Evolutionary conservation across 2,797 vertebrate genomes (phyloP), one percentile per base, ranked within the genome.

Genomic region (Periophthalmus magnuspinnatus): DNA sequence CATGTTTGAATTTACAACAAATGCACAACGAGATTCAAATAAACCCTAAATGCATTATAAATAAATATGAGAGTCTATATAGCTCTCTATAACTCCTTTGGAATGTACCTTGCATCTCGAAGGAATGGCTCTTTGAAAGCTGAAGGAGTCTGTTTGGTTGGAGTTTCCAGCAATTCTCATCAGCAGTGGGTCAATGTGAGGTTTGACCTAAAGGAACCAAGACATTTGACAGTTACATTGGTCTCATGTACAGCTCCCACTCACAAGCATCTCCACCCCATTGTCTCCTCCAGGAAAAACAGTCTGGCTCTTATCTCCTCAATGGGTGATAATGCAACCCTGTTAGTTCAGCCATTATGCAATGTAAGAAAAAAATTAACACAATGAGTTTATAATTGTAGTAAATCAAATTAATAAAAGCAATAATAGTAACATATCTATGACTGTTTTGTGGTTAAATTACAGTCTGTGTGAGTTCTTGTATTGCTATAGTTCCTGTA

Each of bases 261-360:
- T 63, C 74, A 41, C 67, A 70, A 60, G 71, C 61, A 70, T 71
- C 63, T 68, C 68, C 67, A 69, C 54, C 69, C 79, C 84, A 87
- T 92, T 92, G 89, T 90, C 81, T 92, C 81, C 81, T 91, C 91
- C 90, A 91, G 89, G 81, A 90, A 92, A 93, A 93, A 92, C 88
- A 92, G 74, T 62, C 77, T 21, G 59, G 56, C 48, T 22, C 66
- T 85, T 83, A 85, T 91, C 86, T 88, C 80, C 78, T 74, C 71
- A 68, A 84, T 76, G 84, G 77, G 84, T 87, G 89, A 92, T 92
- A 90, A 84, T 86, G 78, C 72, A 77, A 68, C 68, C 73, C 61
- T 92, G 90, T 92, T 94, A 91, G 82, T 91, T 89, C 81, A 90
- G 87, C 76, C 72, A 50, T 50, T 50, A 50, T 17, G 16, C 17